Percentiles rank a stretch among this genome's conserved stretches.
phyloP scores from a whole-genome alignment of 2,113 vertebrate species.

The Myrmophylax atrothorax region DNA sequence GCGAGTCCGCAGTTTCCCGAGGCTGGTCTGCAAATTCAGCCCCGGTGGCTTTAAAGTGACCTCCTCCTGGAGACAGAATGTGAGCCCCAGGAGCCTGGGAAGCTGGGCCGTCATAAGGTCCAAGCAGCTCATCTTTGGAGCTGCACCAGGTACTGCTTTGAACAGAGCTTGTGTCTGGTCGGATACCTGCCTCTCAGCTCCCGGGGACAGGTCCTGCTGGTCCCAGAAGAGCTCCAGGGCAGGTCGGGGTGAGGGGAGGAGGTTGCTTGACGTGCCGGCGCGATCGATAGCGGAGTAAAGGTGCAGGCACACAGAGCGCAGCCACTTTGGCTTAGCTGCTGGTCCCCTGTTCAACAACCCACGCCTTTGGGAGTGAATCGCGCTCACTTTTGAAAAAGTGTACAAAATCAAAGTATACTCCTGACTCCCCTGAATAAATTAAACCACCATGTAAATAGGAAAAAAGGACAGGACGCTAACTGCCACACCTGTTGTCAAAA shows the following conservation, averaged over 20 bases:
- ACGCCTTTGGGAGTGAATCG: not conserved
- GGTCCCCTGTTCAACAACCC: not conserved
- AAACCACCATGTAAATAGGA: not conserved
- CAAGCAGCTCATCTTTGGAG: not conserved
- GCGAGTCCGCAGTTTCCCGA: not conserved
- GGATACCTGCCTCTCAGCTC: not conserved
- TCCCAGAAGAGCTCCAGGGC: not conserved
- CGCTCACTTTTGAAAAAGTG: not conserved
- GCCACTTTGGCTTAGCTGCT: not conserved
- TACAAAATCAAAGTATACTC: not conserved
- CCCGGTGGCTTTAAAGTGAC: not conserved
- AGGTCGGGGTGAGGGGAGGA: not conserved
- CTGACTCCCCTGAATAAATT: not conserved
- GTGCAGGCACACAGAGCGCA: not conserved
- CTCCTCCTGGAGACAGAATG: not conserved
- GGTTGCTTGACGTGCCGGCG: too few relatives aligned
- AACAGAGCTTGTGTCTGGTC: not conserved
- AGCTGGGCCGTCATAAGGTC: not conserved
- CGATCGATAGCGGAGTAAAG: fast-evolving
- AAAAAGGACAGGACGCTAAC: not conserved
- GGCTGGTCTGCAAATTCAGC: not conserved
- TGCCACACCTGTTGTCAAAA: not conserved
- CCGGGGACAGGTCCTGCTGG: not conserved
- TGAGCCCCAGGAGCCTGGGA: not conserved
- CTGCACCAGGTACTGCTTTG: not conserved